Percentiles rank a stretch among this genome's conserved stretches.
phyloP scores from a whole-genome alignment of 1,140 invertebrate genomes.

The Ceratoteleas bidentatus region DNA sequence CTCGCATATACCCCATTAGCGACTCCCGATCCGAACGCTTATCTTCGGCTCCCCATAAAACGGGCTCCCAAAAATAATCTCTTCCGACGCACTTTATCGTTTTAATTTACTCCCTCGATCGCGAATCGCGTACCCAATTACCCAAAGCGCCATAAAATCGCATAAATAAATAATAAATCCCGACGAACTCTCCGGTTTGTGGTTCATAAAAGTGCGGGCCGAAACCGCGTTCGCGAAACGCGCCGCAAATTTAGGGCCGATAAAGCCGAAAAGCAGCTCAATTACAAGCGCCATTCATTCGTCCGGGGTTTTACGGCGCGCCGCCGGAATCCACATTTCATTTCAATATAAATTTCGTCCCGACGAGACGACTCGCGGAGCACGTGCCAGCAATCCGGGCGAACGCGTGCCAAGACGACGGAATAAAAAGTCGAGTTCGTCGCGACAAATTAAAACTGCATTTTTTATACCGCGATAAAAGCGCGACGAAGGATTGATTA shows the following conservation, averaged over 20 bases:
- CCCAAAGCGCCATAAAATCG: too few species aligned
- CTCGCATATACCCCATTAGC: too few species aligned
- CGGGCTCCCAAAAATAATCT: too few species aligned
- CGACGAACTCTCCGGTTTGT: not conserved
- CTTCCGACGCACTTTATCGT: too few species aligned
- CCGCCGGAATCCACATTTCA: slow-evolving; percentile 36
- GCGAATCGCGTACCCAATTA: too few species aligned
- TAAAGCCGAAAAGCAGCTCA: slow-evolving; percentile 16
- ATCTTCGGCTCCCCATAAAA: too few species aligned
- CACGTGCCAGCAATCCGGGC: slow-evolving; percentile 32
- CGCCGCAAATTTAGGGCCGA: slow-evolving; percentile 3
- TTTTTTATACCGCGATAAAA: slow-evolving; percentile 5
- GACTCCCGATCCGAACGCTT: too few species aligned
- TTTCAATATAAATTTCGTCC: slow-evolving; percentile 42
- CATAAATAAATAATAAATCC: too few species aligned
- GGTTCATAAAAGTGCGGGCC: not conserved
- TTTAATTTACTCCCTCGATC: too few species aligned
- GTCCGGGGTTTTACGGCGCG: slow-evolving; percentile 10
- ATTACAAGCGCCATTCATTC: slow-evolving; percentile 30
- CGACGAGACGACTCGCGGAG: slow-evolving; percentile 2
- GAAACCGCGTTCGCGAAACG: not conserved
- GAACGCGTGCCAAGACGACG: slow-evolving; percentile 42
- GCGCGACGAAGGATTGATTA: not conserved
- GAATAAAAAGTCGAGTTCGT: slow-evolving; percentile 26
- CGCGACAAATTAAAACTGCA: slow-evolving; percentile 22